Evolutionary conservation across 1,140 invertebrate species (phyloP).

Genomic region (Lepidurus couesii): DNA sequence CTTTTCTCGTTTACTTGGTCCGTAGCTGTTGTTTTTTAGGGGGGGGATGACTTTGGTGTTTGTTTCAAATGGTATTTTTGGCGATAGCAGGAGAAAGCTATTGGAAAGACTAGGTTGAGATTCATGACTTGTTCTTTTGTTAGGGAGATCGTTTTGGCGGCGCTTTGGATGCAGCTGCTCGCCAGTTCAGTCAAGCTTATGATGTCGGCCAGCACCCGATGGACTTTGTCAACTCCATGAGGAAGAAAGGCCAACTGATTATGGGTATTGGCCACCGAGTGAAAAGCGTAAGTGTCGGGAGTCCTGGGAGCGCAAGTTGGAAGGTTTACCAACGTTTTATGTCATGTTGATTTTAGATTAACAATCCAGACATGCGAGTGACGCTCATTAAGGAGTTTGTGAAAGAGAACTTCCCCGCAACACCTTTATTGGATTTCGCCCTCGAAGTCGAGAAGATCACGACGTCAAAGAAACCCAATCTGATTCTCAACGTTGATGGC

Average conservation of each 20-base stretch:
- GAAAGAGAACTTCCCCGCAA: conserved; percentile 83
- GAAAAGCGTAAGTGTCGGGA: conserved; percentile 67
- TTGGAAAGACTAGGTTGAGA: background rate
- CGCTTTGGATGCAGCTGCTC: conserved; percentile 91
- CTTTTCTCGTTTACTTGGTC: conserved; percentile 19
- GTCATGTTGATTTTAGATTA: conserved; percentile 58
- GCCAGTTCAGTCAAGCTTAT: conserved; percentile 92
- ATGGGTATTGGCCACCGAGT: conserved; percentile 99
- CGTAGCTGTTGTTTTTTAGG: conserved; percentile 15
- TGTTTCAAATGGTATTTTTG: conserved; percentile 24
- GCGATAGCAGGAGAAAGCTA: conserved; percentile 25
- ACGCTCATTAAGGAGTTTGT: conserved; percentile 65
- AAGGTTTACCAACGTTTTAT: conserved; percentile 21
- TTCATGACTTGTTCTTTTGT: conserved; percentile 34
- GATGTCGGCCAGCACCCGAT: conserved; percentile 90
- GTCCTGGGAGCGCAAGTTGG: background rate
- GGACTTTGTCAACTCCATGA: conserved; percentile 97
- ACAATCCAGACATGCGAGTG: conserved; percentile 97
- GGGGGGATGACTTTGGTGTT: conserved; percentile 16
- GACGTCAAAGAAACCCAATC: conserved; percentile 97
- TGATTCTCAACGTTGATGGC: conserved; percentile 98
- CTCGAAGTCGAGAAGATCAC: conserved; percentile 98
- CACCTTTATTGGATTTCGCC: conserved; percentile 89
- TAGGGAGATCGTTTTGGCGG: conserved; percentile 98
- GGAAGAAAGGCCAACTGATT: conserved; percentile 94